These are phyloP conservation scores for Dendronephthya gigantea DNA, from an alignment of 64 coral and sea anemone species.

Conservation along the genomic window DNA sequence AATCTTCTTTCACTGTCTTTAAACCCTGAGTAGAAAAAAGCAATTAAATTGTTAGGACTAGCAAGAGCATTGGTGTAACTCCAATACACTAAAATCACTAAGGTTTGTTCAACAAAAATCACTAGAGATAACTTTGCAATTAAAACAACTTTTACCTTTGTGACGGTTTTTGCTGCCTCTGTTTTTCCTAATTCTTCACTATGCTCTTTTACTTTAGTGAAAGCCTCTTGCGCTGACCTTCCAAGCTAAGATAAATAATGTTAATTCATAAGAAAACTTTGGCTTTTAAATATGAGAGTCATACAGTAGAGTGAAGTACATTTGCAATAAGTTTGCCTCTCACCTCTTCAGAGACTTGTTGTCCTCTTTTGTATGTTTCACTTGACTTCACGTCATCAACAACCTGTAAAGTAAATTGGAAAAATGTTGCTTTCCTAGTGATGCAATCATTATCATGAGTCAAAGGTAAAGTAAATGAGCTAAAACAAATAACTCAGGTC, in stretches of 20 bases:
- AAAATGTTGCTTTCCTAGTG: too few relatives aligned
- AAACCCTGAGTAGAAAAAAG: constrained; percentile 43
- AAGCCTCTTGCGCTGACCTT: constrained; percentile 82
- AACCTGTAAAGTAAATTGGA: constrained; percentile 27
- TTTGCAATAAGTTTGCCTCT: background rate
- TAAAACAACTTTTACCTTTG: constrained; percentile 32
- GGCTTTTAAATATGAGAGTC: too few relatives aligned
- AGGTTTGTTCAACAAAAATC: too few relatives aligned
- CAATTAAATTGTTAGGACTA: too few relatives aligned
- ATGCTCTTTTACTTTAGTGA: constrained; percentile 90
- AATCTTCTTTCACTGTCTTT: constrained; percentile 81
- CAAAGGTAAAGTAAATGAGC: too few relatives aligned
- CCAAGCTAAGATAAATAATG: constrained; percentile 54
- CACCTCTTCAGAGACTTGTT: constrained; percentile 84
- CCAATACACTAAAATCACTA: too few relatives aligned
- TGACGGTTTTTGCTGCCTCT: constrained; percentile 74
- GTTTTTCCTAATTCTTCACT: constrained; percentile 86
- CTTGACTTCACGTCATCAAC: constrained; percentile 73
- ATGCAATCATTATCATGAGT: too few relatives aligned
- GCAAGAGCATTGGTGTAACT: too few relatives aligned
- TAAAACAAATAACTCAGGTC: too few relatives aligned
- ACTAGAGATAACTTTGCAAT: too few relatives aligned
- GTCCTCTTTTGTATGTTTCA: constrained; percentile 73
- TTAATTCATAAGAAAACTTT: too few relatives aligned
- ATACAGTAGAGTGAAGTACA: too few relatives aligned